These are phyloP conservation scores for Odontomachus brunneus DNA, from an alignment of 1,140 invertebrate species.

Conservation along the genomic window DNA sequence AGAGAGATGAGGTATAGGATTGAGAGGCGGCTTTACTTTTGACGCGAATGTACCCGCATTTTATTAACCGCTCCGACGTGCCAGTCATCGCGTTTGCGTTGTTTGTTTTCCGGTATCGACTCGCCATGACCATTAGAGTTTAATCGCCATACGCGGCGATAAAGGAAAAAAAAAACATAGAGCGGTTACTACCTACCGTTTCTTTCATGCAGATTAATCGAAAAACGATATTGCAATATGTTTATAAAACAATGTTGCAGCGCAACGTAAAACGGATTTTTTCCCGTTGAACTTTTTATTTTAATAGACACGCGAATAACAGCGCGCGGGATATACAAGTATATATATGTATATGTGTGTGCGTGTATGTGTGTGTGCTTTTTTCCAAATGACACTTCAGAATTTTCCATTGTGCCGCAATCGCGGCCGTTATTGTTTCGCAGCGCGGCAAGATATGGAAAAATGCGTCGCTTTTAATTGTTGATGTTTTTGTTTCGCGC, in stretches of 20 bases:
- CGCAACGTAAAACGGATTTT: slow-evolving; percentile 4
- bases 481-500: background rate
- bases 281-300: background rate
- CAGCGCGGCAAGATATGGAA: background rate
- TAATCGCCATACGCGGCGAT: background rate
- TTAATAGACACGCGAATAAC: background rate
- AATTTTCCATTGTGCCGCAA: slow-evolving; percentile 1
- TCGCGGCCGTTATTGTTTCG: background rate
- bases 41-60: too few species aligned
- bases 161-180: background rate
- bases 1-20: background rate
- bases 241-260: slow-evolving; percentile 7
- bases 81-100: background rate
- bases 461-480: slow-evolving; percentile 1
- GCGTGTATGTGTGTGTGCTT: too few species aligned
- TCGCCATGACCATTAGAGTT: background rate
- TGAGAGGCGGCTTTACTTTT: background rate
- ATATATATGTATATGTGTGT: too few species aligned
- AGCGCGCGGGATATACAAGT: too few species aligned
- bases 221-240: background rate
- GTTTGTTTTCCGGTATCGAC: background rate
- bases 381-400: background rate
- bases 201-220: background rate
- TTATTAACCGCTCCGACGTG: background rate
- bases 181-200: background rate